A percentile compares a stretch with the other conserved stretches of the same genome.
Conservation (phyloP, 2,113 vertebrate genomes). For the Eurystomus gularis region DNA sequence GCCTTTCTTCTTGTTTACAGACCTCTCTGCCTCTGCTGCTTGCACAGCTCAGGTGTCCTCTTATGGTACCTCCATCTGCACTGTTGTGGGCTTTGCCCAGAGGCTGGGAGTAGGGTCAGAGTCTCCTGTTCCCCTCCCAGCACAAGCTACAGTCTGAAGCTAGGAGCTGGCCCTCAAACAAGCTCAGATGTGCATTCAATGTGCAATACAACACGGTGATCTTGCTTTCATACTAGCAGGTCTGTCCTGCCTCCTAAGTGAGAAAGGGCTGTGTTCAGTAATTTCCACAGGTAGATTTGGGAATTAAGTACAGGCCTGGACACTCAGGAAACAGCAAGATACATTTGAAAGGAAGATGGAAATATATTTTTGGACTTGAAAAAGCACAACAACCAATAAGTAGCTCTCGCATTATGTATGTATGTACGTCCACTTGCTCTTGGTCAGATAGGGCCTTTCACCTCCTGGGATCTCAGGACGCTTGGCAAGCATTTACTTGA, state of each 20-base stretch:
- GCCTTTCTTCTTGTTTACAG: background rate
- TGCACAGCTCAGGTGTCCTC: background rate
- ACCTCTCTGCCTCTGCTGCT: background rate
- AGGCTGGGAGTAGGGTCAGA: background rate
- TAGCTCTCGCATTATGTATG: background rate
- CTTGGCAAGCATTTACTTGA: background rate
- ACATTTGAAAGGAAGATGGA: background rate
- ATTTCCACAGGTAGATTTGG: background rate
- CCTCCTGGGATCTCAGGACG: background rate
- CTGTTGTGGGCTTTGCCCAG: background rate
- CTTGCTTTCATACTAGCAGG: background rate
- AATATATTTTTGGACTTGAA: background rate
- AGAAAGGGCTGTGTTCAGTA: background rate
- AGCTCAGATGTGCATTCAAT: background rate
- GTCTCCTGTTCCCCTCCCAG: background rate
- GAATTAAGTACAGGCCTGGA: background rate
- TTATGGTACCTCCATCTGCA: rapidly evolving
- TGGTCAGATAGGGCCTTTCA: background rate
- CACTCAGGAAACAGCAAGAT: background rate
- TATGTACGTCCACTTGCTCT: background rate
- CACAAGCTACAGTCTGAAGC: background rate
- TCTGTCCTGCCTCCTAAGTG: background rate
- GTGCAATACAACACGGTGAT: rapidly evolving
- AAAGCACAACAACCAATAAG: background rate
- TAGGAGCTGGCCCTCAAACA: background rate